A percentile compares a stretch with the other conserved stretches of the same genome.
phyloP scores from a whole-genome alignment of 2,797 vertebrate species.

The Knipowitschia caucasica region DNA sequence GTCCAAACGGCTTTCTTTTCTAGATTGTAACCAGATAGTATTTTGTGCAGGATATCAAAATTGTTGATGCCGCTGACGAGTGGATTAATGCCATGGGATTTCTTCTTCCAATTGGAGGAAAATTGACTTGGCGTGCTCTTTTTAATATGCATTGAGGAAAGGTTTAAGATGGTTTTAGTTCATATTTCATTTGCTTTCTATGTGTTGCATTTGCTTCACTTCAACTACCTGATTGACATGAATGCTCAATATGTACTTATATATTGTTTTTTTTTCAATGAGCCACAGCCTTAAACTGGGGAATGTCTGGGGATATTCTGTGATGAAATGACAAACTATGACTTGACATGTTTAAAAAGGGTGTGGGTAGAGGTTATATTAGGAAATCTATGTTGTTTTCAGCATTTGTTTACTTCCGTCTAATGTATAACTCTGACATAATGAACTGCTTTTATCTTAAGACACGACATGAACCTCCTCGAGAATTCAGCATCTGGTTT shows the following conservation, averaged over 20 bases:
- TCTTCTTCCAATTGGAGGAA: too few species aligned
- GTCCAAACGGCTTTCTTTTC: slow-evolving; percentile 26
- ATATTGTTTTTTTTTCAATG: slow-evolving; percentile 11
- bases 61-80: too few species aligned
- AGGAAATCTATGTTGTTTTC: too few species aligned
- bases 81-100: slow-evolving; percentile 1
- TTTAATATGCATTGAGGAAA: background rate
- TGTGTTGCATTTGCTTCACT: slow-evolving; percentile 5
- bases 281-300: slow-evolving; percentile 31
- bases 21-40: slow-evolving; percentile 1
- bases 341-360: too few species aligned
- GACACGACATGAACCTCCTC: background rate
- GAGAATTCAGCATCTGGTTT: slow-evolving; percentile 12
- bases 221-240: slow-evolving; percentile 21
- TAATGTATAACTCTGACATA: too few species aligned
- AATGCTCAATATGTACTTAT: slow-evolving; percentile 17
- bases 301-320: slow-evolving; percentile 6
- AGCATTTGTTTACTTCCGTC: too few species aligned
- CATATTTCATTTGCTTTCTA: background rate
- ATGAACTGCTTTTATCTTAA: background rate
- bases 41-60: background rate
- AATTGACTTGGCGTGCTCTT: background rate
- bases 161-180: background rate
- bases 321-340: slow-evolving; percentile 18
- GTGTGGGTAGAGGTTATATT: too few species aligned